Evolutionary conservation across 1,140 invertebrate species (phyloP).

Genomic region (silkworm (Bombyx mori)): DNA sequence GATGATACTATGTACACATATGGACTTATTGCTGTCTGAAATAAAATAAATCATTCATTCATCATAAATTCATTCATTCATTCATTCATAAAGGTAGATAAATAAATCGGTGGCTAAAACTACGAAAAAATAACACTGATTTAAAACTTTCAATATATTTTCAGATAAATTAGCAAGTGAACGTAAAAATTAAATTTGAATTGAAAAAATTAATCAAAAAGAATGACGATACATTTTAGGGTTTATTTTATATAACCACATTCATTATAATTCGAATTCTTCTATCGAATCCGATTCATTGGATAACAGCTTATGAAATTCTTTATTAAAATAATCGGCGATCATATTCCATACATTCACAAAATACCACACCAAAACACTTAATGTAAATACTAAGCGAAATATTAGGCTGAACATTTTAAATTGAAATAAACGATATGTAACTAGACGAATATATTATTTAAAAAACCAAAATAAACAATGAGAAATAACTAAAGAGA

Average conservation of each 20-base stretch:
- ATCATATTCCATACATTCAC: constrained; percentile 56
- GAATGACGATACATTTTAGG: background rate
- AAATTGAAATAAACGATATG: background rate
- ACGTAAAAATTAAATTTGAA: too few species aligned
- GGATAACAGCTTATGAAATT: constrained; percentile 42
- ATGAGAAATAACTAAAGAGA: too few species aligned
- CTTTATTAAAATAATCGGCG: constrained; percentile 52
- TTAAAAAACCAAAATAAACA: background rate
- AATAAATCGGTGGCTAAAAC: too few species aligned
- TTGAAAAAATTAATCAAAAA: too few species aligned
- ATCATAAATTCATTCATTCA: too few species aligned
- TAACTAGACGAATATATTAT: background rate
- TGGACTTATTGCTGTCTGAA: too few species aligned
- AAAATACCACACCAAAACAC: constrained; percentile 48
- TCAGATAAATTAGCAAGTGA: too few species aligned
- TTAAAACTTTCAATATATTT: too few species aligned
- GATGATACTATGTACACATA: too few species aligned
- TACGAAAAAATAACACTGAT: too few species aligned
- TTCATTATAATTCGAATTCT: constrained; percentile 21
- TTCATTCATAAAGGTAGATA: too few species aligned
- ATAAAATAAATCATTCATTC: too few species aligned
- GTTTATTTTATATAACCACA: background rate
- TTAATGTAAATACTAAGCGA: constrained; percentile 47
- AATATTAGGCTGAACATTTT: constrained; percentile 45
- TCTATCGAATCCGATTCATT: constrained; percentile 32